These are phyloP conservation scores for Vulpes lagopus DNA, from an alignment of 2,113 vertebrate species.

Conservation along the genomic window DNA sequence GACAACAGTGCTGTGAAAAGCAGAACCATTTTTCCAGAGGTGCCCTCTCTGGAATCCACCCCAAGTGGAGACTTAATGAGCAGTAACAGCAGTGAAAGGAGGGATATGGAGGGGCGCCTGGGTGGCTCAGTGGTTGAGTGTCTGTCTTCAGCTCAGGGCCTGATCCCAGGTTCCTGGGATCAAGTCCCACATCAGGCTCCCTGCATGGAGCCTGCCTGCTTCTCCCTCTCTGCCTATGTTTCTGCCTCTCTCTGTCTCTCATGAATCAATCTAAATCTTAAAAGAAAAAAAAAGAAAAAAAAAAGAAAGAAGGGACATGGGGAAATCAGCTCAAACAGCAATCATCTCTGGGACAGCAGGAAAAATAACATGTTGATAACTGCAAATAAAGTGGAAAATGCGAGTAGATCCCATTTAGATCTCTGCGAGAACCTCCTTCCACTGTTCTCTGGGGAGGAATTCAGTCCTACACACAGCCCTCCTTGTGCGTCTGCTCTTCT, in stretches of 20 bases:
- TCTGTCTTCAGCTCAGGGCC: too few species aligned
- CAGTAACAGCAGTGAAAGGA: background rate
- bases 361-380: slow-evolving; percentile 54
- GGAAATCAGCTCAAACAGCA: background rate
- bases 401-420: slow-evolving; percentile 70
- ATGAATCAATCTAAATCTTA: too few species aligned
- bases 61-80: background rate
- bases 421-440: slow-evolving; percentile 66
- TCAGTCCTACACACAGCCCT: slow-evolving; percentile 79
- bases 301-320: background rate
- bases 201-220: too few species aligned
- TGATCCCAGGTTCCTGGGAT: too few species aligned
- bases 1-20: background rate
- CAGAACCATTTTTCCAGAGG: background rate
- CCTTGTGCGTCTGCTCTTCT: slow-evolving; percentile 84
- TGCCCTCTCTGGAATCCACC: background rate
- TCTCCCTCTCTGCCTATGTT: too few species aligned
- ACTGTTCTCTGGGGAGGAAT: slow-evolving; percentile 80
- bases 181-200: too few species aligned
- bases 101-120: background rate
- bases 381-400: slow-evolving; percentile 72
- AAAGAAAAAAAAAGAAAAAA: too few species aligned
- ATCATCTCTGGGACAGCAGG: background rate
- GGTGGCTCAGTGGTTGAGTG: too few species aligned
- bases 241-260: too few species aligned